A percentile compares a stretch with the other conserved stretches of the same genome.
Conservation (phyloP, 2,888 invertebrate species). For the Coecobrya sp. region DNA sequence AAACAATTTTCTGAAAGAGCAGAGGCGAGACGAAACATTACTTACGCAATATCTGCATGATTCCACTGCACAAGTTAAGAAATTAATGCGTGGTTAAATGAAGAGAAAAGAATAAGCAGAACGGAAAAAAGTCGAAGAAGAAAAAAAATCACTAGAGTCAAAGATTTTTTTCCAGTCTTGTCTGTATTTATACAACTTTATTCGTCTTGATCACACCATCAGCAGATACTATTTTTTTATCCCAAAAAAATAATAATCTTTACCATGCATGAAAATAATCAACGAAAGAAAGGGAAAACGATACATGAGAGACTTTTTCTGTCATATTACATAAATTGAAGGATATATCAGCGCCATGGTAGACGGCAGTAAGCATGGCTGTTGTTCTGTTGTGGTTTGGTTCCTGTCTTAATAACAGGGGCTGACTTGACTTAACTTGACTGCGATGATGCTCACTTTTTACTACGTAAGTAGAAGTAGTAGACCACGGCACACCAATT, state of each 20-base stretch:
- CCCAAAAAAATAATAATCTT: constrained; percentile 28
- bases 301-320: constrained; percentile 28
- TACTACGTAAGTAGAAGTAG: constrained; percentile 27
- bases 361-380: not conserved
- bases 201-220: constrained; percentile 3
- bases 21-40: not conserved
- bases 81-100: constrained; percentile 48
- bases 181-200: not conserved
- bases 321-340: constrained; percentile 51
- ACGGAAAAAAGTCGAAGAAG: not conserved
- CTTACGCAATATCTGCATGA: constrained; percentile 8
- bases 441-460: not conserved
- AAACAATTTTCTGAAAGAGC: not conserved
- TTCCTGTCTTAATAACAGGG: constrained; percentile 85
- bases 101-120: constrained; percentile 21
- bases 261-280: constrained; percentile 85
- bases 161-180: constrained; percentile 31
- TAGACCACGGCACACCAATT: constrained; percentile 77
- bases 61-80: constrained; percentile 8
- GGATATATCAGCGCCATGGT: constrained; percentile 26
- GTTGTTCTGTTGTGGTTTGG: constrained; percentile 81
- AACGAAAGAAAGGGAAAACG: constrained; percentile 73
- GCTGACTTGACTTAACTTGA: constrained; percentile 32
- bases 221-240: not conserved
- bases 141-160: not conserved